Percentiles rank a stretch among this genome's conserved stretches.
Conservation (phyloP, 2,797 vertebrate species). For the Prunella strophiata region DNA sequence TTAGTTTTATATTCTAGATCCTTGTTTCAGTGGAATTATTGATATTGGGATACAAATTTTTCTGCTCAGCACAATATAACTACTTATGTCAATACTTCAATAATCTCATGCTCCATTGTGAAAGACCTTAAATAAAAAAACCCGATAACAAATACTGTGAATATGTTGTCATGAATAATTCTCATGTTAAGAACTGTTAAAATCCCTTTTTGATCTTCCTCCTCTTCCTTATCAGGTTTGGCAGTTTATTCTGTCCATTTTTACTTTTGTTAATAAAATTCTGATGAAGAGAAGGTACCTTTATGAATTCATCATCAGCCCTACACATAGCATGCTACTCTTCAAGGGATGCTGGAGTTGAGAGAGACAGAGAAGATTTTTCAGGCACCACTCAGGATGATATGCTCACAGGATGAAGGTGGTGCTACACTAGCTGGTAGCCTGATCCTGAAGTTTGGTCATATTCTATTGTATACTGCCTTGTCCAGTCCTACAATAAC, state of each 20-base stretch:
- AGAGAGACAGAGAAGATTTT: constrained; percentile 79
- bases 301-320: constrained; percentile 81
- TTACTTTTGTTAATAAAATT: constrained; percentile 76
- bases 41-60: constrained; percentile 56
- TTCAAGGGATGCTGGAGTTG: constrained; percentile 82
- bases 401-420: constrained; percentile 69
- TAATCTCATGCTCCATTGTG: constrained; percentile 75
- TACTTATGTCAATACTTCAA: constrained; percentile 64
- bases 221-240: constrained; percentile 79
- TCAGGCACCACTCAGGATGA: constrained; percentile 84
- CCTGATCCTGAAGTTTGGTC: constrained; percentile 97
- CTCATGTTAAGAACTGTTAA: constrained; percentile 77
- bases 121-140: constrained; percentile 78
- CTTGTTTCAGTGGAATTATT: constrained; percentile 69
- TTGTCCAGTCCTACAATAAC: constrained; percentile 96
- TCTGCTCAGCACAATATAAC: constrained; percentile 67
- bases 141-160: constrained; percentile 64
- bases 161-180: constrained; percentile 72
- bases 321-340: constrained; percentile 90
- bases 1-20: constrained; percentile 57
- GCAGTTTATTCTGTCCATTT: constrained; percentile 89
- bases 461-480: constrained; percentile 98
- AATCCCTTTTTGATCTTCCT: constrained; percentile 78
- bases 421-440: constrained; percentile 95
- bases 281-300: constrained; percentile 73